These are phyloP conservation scores for Sebastiscus albofasciatus DNA, from an alignment of 2,797 vertebrate species.

Conservation along the genomic window DNA sequence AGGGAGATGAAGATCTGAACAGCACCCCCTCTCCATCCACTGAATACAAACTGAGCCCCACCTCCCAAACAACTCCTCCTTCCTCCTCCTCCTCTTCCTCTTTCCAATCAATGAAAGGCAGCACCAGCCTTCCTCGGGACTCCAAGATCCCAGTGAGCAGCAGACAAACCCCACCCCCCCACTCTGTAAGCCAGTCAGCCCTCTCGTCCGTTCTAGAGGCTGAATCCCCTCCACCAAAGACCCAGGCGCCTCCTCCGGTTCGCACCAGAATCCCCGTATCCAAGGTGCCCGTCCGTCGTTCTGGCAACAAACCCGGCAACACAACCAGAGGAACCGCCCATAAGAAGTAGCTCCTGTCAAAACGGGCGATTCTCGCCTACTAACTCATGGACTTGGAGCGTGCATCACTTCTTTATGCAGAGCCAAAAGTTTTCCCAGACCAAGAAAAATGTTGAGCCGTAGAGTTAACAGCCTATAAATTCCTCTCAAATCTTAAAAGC, in stretches of 20 bases:
- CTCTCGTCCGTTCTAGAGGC: conserved; percentile 82
- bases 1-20: conserved; percentile 70
- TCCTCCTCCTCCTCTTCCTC: conserved; percentile 82
- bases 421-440: conserved; percentile 62
- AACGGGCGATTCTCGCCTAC: background rate
- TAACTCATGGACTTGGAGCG: conserved; percentile 29
- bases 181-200: conserved; percentile 87
- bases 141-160: conserved; percentile 96
- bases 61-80: conserved; percentile 79
- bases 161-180: conserved; percentile 87
- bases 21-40: conserved; percentile 83
- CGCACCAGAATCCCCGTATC: conserved; percentile 98
- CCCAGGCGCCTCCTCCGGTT: conserved; percentile 79
- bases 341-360: conserved; percentile 86
- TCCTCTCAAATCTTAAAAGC: conserved; percentile 66
- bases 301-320: conserved; percentile 87
- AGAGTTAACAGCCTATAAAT: conserved; percentile 65
- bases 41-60: conserved; percentile 83
- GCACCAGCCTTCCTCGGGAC: conserved; percentile 90
- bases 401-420: conserved; percentile 39
- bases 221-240: conserved; percentile 84
- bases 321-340: conserved; percentile 82
- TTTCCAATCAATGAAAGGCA: conserved; percentile 90
- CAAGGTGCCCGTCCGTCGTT: conserved; percentile 93
- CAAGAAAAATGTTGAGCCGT: conserved; percentile 71